Base-by-base conservation (phyloP, 2,888 invertebrate genomes). In the Parthenolecanium corni region DNA sequence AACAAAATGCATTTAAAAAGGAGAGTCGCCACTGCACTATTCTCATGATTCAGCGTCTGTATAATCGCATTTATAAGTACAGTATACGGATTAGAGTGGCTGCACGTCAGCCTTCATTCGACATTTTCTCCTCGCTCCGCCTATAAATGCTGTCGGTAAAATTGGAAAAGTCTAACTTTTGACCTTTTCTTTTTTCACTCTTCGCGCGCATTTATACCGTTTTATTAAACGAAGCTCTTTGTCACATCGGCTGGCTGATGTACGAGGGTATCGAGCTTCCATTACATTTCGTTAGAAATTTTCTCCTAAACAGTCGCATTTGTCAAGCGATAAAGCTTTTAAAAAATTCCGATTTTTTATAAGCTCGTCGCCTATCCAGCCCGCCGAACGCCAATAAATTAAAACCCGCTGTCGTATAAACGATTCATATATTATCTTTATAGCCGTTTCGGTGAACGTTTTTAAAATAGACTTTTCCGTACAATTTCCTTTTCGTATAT, bases 381-480 rank as follows among this genome's bases (percentile, higher is more conserved):
- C n/a, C 53, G 36, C 53, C 40, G 38, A 53, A 31, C 16, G 53
- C 40, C 40, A 23, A 53, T 38, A 38, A 38, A 53, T 53, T 53
- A 53, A 53, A 53, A 53, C 20, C 53, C 53, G 38, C 38, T 53
- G 38, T 36, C 38, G 53, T 53, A 53, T 38, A 53, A 53, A 53
- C 53, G 53, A 38, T 53, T 38, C 38, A 53, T 53, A 53, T 21
- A 53, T 53, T 53, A 53, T 53, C 53, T 38, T 53, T 53, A 53
- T 53, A 23, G 53, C 53, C 4, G 31, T 53, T 36, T 53, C 38
- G 53, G 53, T 53, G 53, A 53, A 53, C 53, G 53, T 53, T 53
- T 31, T 53, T 53, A 53, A 53, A 53, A 53, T 53, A 53, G 53
- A 53, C 53, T 53, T 53, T 53, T 53, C 53, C 53, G 38, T 53